These are phyloP conservation scores for Zaprionus nigranus DNA, from an alignment of 1,140 invertebrate species.

Conservation along the genomic window DNA sequence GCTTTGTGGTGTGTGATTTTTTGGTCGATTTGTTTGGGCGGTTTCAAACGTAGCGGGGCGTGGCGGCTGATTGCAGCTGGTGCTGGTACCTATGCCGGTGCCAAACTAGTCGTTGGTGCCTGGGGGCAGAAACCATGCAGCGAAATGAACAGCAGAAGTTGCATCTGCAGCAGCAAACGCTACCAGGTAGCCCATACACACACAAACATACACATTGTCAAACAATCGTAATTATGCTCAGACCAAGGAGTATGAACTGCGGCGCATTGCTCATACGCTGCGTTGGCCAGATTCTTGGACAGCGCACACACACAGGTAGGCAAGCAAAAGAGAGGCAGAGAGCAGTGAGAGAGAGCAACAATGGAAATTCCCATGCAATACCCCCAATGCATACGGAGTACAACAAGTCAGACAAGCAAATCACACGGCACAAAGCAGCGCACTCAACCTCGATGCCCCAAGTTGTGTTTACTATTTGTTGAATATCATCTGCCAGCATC, in stretches of 20 bases:
- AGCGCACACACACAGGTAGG: conserved; percentile 48
- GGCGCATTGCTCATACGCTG: conserved; percentile 76
- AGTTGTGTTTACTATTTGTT: conserved; percentile 64
- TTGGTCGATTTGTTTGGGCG: conserved; percentile 48
- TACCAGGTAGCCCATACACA: conserved; percentile 35
- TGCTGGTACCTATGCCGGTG: conserved; percentile 51
- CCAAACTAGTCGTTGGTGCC: conserved; percentile 66
- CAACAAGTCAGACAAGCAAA: conserved; percentile 72
- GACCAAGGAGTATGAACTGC: conserved; percentile 56
- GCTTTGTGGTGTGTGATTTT: conserved; percentile 79
- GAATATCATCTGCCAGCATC: conserved; percentile 61
- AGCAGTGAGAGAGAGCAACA: conserved; percentile 17
- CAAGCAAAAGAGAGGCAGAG: conserved; percentile 19
- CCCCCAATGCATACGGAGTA: conserved; percentile 43
- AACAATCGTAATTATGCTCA: neutral
- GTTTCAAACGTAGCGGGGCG: neutral
- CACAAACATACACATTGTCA: conserved; percentile 4
- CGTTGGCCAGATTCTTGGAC: conserved; percentile 60
- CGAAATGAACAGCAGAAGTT: conserved; percentile 61
- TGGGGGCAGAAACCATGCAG: conserved; percentile 52
- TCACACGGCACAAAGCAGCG: conserved; percentile 60
- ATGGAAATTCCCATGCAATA: conserved; percentile 23
- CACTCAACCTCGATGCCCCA: conserved; percentile 42
- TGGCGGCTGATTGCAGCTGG: conserved; percentile 54
- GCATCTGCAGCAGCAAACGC: conserved; percentile 34